Percentiles rank a stretch among this genome's conserved stretches.
These are phyloP conservation scores for Coryphaenoides rupestris DNA, from an alignment of 2,113 vertebrate species.

Conservation along the genomic window DNA sequence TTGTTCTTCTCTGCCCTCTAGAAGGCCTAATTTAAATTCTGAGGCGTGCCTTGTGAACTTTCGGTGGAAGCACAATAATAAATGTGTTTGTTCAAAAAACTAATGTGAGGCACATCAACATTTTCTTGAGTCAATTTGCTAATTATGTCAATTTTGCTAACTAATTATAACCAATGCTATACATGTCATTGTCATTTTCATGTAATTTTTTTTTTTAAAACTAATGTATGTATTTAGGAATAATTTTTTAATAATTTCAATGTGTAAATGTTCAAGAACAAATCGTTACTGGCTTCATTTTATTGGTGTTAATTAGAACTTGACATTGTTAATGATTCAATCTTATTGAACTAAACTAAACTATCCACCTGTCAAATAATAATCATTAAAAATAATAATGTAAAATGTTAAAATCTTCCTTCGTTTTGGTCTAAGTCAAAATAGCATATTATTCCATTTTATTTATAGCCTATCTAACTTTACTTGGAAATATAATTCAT, in stretches of 20 bases:
- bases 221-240: background rate
- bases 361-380: background rate
- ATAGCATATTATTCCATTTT: too few species aligned
- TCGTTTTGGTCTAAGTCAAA: too few species aligned
- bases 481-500: background rate
- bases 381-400: background rate
- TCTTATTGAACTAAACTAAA: too few species aligned
- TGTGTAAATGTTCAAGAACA: too few species aligned
- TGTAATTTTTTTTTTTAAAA: background rate
- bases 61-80: conserved; percentile 34
- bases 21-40: conserved; percentile 46
- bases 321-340: too few species aligned
- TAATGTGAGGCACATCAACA: background rate
- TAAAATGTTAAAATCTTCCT: too few species aligned
- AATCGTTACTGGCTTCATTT: background rate
- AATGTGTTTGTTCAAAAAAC: background rate
- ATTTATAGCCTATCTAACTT: conserved; percentile 3
- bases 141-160: background rate
- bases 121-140: background rate
- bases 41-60: conserved; percentile 31
- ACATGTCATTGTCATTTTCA: background rate
- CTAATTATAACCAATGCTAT: too few species aligned
- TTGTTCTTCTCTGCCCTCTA: conserved; percentile 56
- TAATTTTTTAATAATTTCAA: background rate
- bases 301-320: background rate